phyloP scores from a whole-genome alignment of 1,140 invertebrate species.

The honey bee (Apis mellifera) region DNA sequence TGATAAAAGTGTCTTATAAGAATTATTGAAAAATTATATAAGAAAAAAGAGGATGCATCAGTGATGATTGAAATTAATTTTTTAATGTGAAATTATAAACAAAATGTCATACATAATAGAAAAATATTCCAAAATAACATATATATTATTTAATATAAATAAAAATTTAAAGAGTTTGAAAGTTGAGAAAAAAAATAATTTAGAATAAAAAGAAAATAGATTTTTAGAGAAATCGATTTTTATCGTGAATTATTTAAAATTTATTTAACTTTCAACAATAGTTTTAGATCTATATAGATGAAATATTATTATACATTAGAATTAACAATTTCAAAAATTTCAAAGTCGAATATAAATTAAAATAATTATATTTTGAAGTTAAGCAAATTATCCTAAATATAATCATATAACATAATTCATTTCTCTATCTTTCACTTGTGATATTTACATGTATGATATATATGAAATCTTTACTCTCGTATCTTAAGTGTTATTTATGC shows the following conservation, averaged over 20 bases:
- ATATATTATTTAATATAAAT: no score
- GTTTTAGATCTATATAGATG: conserved; percentile 2
- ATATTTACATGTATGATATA: background rate
- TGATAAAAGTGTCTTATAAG: no score
- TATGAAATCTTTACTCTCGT: background rate
- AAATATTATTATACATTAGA: background rate
- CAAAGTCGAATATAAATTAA: background rate
- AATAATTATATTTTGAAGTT: background rate
- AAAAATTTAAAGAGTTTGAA: no score
- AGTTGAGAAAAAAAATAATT: no score
- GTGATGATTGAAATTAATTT: no score
- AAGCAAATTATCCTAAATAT: no score
- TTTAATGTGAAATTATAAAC: no score
- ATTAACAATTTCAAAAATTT: background rate
- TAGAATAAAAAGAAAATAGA: background rate
- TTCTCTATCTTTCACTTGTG: background rate
- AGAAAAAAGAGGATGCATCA: no score
- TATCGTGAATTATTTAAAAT: background rate
- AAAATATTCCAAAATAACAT: no score
- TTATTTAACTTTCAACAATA: conserved; percentile 2
- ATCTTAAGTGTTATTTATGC: background rate
- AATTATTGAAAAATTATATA: no score
- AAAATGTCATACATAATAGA: no score
- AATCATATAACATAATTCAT: no score
- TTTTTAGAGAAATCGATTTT: background rate